Evolutionary conservation across 2,113 vertebrate genomes (phyloP).

Genomic region (Cyphotilapia sp.): DNA sequence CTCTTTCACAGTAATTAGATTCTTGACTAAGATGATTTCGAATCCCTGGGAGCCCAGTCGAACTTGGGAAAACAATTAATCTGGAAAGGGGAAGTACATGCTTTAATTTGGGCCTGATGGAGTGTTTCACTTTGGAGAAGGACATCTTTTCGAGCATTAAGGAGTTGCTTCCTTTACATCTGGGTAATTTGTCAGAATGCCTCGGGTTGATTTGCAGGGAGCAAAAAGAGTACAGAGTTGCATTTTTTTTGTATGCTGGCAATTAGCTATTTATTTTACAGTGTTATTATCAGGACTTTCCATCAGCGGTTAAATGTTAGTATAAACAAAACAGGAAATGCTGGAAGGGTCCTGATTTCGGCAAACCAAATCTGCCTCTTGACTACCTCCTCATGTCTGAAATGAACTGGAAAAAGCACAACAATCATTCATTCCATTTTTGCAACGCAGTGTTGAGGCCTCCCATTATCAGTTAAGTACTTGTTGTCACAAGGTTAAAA

Average conservation of each 20-base stretch:
- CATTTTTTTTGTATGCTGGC: neutral
- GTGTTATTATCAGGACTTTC: neutral
- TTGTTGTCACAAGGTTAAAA: constrained; percentile 21
- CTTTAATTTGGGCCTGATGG: constrained; percentile 56
- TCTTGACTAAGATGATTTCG: constrained; percentile 53
- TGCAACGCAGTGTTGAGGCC: neutral
- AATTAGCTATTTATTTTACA: neutral
- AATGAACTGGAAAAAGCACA: neutral
- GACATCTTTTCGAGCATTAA: constrained; percentile 34
- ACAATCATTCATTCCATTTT: neutral
- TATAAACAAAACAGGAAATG: neutral
- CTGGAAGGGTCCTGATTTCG: neutral
- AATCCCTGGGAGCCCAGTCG: constrained; percentile 23
- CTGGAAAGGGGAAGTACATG: constrained; percentile 15
- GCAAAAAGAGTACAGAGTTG: neutral
- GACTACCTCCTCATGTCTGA: neutral
- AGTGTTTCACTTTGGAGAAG: constrained; percentile 42
- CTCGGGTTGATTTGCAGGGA: constrained; percentile 12
- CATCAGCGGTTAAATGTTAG: neutral
- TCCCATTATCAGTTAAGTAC: constrained; percentile 11
- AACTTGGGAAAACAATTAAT: constrained; percentile 55
- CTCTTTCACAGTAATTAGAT: constrained; percentile 59
- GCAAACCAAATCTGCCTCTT: neutral
- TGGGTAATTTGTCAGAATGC: constrained; percentile 17
- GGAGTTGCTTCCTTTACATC: constrained; percentile 13